Conservation (phyloP, 2,888 invertebrate species). For the Leptopilina myrica region DNA sequence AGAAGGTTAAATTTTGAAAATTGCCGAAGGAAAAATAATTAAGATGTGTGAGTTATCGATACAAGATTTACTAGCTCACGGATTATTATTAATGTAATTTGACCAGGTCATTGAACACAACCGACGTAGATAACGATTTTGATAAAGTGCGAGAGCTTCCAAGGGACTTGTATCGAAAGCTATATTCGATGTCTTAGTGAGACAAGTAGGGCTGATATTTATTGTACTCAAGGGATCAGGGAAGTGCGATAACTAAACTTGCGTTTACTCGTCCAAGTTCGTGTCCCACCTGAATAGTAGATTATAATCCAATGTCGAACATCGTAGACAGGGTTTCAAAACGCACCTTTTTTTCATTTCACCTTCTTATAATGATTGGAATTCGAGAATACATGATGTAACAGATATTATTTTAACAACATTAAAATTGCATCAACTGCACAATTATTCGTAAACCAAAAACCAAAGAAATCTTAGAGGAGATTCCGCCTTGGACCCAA, state of each 20-base stretch:
- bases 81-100: slow-evolving; percentile 63
- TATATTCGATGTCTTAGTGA: slow-evolving; percentile 63
- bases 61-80: slow-evolving; percentile 38
- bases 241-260: slow-evolving; percentile 71
- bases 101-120: slow-evolving; percentile 55
- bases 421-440: too few relatives aligned
- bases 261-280: slow-evolving; percentile 58
- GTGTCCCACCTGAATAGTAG: slow-evolving; percentile 27
- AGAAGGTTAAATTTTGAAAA: background rate
- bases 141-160: slow-evolving; percentile 58
- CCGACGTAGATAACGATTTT: slow-evolving; percentile 41
- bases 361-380: background rate
- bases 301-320: slow-evolving; percentile 24
- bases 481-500: too few relatives aligned
- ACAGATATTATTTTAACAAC: too few relatives aligned
- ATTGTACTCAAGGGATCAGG: slow-evolving; percentile 67
- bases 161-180: slow-evolving; percentile 54
- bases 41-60: background rate
- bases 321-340: background rate
- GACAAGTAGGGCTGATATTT: slow-evolving; percentile 65
- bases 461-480: too few relatives aligned
- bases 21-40: background rate
- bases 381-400: background rate
- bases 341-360: background rate
- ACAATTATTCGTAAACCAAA: too few relatives aligned